Base-by-base conservation (phyloP, 2,113 vertebrate genomes). In the Hippolais icterina region DNA sequence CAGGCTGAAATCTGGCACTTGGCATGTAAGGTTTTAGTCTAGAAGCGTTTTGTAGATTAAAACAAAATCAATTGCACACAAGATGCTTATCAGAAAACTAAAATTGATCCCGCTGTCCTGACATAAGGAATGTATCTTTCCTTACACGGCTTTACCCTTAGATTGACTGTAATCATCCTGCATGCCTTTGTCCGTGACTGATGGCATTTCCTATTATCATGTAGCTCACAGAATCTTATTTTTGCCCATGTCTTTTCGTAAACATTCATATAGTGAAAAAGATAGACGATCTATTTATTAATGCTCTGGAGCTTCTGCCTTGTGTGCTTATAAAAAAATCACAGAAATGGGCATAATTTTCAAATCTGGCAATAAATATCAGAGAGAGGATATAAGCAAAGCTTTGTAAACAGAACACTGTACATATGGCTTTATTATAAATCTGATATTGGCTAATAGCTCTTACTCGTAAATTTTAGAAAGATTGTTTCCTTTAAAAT, bases 41-140 rank as follows among this genome's bases (percentile, higher is more conserved):
- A 65, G 70, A 76, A 76, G 19, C 18, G 1, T 72, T 87, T 91
- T 86, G 53, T 16, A 95, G 77, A 72, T 95, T 89, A 95, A 94
- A 89, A 42, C 41, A 91, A 93, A 93, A 95, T 79, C 89, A 87
- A 80, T 95, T 79, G 78, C 66, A 61, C 29, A 65, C 35, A 60
- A 84, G 84, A 90, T 93, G 42, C 78, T 89, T 96, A 96, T 94
- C 94, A 96, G 78, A 93, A 97, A 96, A 94, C 65, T 72, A 64
- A 93, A 96, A 95, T 61, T 91, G 87, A 94, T 96, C 81, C 61
- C 16, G 4, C 89, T 95, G 78, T 75, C 61, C 28, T 65, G 24
- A 39, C 57, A 65, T 61, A 82, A 87, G 93, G 37, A 85, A 87
- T 69, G 25, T 22, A 28, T 87, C 53, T 93, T 61, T 76, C 31